phyloP scores from a whole-genome alignment of 2,888 invertebrate genomes.

The Junonia oenone region DNA sequence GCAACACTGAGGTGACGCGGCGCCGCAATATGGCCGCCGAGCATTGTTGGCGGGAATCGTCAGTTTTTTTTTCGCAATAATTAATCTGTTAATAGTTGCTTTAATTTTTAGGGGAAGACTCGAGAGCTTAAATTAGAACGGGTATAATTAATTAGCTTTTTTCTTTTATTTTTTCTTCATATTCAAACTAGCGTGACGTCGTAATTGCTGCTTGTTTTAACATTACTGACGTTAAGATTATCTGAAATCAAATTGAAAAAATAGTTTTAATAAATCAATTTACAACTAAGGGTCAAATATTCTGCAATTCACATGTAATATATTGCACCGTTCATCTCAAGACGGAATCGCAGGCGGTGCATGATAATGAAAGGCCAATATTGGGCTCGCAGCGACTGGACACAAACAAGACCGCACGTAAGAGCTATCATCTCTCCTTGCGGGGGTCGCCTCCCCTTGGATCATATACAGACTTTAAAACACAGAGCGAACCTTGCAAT shows the following conservation, averaged over 20 bases:
- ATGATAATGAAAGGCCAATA: constrained; percentile 62
- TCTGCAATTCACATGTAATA: constrained; percentile 15
- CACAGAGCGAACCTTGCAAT: constrained; percentile 23
- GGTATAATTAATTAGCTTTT: not conserved
- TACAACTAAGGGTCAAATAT: not conserved
- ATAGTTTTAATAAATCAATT: not conserved
- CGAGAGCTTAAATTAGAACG: not conserved
- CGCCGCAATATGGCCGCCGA: constrained; percentile 65
- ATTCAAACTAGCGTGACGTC: no score
- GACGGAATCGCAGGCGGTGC: constrained; percentile 41
- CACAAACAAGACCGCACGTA: constrained; percentile 69
- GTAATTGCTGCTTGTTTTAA: no score
- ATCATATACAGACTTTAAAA: constrained; percentile 35
- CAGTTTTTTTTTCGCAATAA: constrained; percentile 55
- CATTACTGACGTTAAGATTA: no score
- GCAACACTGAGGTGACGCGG: constrained; percentile 63
- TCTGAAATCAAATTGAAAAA: no score
- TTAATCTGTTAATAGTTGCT: constrained; percentile 29
- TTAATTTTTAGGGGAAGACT: constrained; percentile 15
- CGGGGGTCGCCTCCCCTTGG: constrained; percentile 35
- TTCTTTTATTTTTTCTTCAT: no score
- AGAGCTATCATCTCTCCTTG: constrained; percentile 53
- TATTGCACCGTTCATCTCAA: constrained; percentile 28
- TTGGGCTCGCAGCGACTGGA: constrained; percentile 53
- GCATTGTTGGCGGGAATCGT: constrained; percentile 58